Base-by-base conservation (phyloP, 1,140 invertebrate species). In the Trachymyrmex septentrionalis region DNA sequence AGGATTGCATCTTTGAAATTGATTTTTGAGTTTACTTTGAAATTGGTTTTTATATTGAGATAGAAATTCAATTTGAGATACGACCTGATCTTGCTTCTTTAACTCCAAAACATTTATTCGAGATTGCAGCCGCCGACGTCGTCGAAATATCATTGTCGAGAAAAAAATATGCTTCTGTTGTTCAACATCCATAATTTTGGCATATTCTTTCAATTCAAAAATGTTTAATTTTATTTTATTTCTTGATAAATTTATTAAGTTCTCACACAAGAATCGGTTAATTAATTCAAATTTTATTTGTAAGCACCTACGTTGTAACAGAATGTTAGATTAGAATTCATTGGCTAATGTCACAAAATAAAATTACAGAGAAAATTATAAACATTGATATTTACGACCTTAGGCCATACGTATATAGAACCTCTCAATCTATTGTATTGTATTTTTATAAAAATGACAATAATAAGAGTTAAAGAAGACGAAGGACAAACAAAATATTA, bases 241-340 rank as follows among this genome's bases (percentile, higher is more conserved):
- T 9, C 5, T 14, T 19, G 77, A 57, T 27, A 16, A 38, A 5
- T n/a, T 7, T 16, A 5, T 14, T 16, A 19, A 57, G 5, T 4
- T 34, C 16, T 80, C n/a, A 7, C 6, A 10, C 1, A 91, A 21
- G 0, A 86, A 16, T 14, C 59, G 30, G 3, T 90, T 91, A 10
- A 71, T 38, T 3, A 44, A 12, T 44, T 53, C 6, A 14, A 91
- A 91, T 61, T 63, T 75, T 1, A 16, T 16, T 61, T 44, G 34
- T 3, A 90, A 9, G 3, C 66, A 86, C 14, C 90, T 44, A 9
- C 38, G 38, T 44, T 44, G 38, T 44, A 44, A 44, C 38, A 12
- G 7, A 0, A 44, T 0, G 1, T 44, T 91, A 44, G 2, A 44
- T 50, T 0, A 67, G 21, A 19, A 10, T 59, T 10, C 38, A 10